Percentiles rank a stretch among this genome's conserved stretches.
phyloP scores from a whole-genome alignment of 2,797 vertebrate genomes.

The Protonibea diacanthus region DNA sequence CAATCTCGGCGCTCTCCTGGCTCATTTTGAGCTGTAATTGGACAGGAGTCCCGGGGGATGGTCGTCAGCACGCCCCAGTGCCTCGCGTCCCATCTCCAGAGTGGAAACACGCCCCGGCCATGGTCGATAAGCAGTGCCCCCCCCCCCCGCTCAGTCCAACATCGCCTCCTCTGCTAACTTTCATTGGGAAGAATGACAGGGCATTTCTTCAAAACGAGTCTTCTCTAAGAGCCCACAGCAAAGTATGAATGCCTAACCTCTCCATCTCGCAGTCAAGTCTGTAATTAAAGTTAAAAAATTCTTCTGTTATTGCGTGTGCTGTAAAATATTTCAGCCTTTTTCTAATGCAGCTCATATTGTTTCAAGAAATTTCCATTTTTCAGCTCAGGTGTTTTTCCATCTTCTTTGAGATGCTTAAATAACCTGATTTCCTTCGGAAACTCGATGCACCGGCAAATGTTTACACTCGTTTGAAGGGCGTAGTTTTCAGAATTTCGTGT shows the following conservation, averaged over 20 bases:
- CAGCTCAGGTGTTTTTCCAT: background rate
- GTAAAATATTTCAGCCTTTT: background rate
- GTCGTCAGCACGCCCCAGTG: conserved; percentile 74
- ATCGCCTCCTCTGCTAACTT: conserved; percentile 51
- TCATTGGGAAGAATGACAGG: conserved; percentile 43
- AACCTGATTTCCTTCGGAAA: background rate
- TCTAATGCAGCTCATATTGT: background rate
- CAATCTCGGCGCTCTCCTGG: conserved; percentile 72
- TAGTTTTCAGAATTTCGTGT: background rate
- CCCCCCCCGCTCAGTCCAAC: conserved; percentile 40
- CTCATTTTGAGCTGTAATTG: conserved; percentile 86
- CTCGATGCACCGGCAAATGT: background rate
- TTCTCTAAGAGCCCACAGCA: conserved; percentile 4
- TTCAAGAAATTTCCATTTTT: background rate
- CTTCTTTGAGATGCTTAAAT: background rate
- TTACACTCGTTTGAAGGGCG: background rate
- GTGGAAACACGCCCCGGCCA: conserved; percentile 59
- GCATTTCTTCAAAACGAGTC: conserved; percentile 33
- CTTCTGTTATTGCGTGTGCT: background rate
- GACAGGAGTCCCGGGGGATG: conserved; percentile 73
- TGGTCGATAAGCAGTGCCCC: conserved; percentile 70
- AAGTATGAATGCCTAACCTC: background rate
- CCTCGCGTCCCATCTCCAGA: conserved; percentile 64
- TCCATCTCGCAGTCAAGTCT: background rate
- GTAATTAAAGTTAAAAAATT: background rate